Evolutionary conservation across 2,888 invertebrate genomes (phyloP), one percentile per base, ranked within the genome.

Genomic region (Willowsia nigromaculata): DNA sequence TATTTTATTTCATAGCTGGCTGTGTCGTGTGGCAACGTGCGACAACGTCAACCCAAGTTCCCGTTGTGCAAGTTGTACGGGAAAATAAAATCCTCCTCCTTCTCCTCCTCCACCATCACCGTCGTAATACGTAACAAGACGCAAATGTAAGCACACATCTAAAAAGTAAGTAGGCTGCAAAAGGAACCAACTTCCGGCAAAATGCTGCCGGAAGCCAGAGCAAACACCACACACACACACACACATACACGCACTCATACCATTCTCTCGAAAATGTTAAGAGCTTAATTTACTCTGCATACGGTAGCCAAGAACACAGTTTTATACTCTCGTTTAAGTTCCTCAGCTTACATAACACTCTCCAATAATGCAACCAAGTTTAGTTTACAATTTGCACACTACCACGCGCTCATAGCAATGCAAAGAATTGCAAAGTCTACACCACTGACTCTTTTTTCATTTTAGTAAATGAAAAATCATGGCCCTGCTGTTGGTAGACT

Each of bases 131-230:
- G 33, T 37, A 43, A 71, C 40, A 71, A n/a, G n/a, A n/a, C n/a
- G 22, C 43, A 25, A 71, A 40, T 50, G 37, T 47, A 62, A 78
- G 78, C 47, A 87, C 47, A 87, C 74, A 62, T 13, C 78, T 78
- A 27, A 62, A 88, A 78, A 71, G 71, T 71, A 71, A 71, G 71
- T 89, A 89, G 89, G 89, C 89, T 89, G 89, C 68, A 50, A 89
- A 85, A 88, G 90, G 90, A 89, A 91, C 92, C 90, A 92, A 92
- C 92, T 92, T 92, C 92, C 92, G 92, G 92, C 92, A 92, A 92
- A 92, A 85, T 85, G 84, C 92, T 92, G 92, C 91, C 92, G 92
- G 92, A 92, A 92, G 92, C 92, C 91, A 91, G 83, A 87, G 89
- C 83, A 81, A 47, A 53, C 80, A 43, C 25, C 33, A 2, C 68